Percentiles rank a stretch among this genome's conserved stretches.
phyloP scores from a whole-genome alignment of 2,113 vertebrate genomes.

The Glaucomys volans region DNA sequence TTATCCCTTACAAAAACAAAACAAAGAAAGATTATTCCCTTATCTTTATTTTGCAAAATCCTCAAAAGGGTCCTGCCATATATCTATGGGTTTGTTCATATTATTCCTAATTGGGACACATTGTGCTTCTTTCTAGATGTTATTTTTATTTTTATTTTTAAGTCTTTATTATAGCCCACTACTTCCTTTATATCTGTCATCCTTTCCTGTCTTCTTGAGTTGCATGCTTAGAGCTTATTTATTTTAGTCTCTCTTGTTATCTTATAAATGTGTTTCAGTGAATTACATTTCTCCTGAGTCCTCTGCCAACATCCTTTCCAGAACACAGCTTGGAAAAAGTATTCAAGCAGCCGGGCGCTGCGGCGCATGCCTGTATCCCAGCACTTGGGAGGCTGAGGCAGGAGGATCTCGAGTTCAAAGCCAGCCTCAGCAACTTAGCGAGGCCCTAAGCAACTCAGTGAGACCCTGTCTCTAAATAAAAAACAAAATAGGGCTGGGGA shows the following conservation, averaged over 20 bases:
- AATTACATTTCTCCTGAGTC: neutral
- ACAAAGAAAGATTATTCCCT: too few species aligned
- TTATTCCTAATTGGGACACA: neutral
- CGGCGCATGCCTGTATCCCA: too few species aligned
- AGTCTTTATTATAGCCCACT: neutral
- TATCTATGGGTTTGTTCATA: neutral
- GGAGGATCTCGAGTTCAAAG: too few species aligned
- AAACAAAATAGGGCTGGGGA: too few species aligned
- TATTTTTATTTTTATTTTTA: neutral
- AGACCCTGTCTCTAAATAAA: too few species aligned
- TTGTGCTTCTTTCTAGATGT: neutral
- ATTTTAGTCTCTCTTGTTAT: conserved; percentile 12
- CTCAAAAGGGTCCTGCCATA: neutral
- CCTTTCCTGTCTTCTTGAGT: neutral
- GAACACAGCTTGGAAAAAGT: neutral
- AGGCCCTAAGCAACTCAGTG: too few species aligned
- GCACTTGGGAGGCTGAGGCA: too few species aligned
- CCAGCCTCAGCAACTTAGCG: too few species aligned
- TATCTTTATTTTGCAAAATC: conserved; percentile 13
- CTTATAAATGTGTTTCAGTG: neutral
- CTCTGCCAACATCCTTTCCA: neutral
- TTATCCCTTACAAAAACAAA: too few species aligned
- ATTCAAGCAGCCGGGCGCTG: too few species aligned
- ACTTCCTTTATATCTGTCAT: neutral
- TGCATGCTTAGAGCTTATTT: neutral